Evolutionary conservation across 2,113 vertebrate genomes (phyloP).

Genomic region (Myiopsitta monachus): DNA sequence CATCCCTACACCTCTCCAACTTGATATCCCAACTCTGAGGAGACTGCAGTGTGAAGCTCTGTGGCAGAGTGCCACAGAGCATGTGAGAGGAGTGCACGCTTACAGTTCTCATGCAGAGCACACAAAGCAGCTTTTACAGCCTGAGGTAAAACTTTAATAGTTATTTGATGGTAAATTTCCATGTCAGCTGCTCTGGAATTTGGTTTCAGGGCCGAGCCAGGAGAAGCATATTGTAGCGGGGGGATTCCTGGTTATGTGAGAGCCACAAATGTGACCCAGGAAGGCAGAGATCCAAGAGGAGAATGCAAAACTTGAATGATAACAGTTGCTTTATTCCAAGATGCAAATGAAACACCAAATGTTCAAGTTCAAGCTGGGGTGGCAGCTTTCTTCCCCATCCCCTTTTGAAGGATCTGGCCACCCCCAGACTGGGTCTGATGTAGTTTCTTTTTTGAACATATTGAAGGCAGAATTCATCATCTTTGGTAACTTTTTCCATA

Average conservation of each 20-base stretch:
- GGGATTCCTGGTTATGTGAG: constrained; percentile 70
- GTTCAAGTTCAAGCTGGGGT: constrained; percentile 63
- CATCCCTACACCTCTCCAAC: not conserved
- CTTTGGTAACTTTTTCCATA: constrained; percentile 67
- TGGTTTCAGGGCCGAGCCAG: constrained; percentile 48
- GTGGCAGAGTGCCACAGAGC: not conserved
- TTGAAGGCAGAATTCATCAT: constrained; percentile 67
- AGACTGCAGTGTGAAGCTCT: not conserved
- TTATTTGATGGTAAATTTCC: constrained; percentile 65
- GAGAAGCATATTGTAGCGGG: constrained; percentile 58
- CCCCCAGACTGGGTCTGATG: constrained; percentile 59
- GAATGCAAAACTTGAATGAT: constrained; percentile 51
- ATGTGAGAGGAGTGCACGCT: not conserved
- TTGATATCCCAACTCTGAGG: not conserved
- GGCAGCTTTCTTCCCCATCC: not conserved
- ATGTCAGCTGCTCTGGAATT: constrained; percentile 67
- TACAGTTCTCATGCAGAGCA: not conserved
- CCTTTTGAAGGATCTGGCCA: constrained; percentile 45
- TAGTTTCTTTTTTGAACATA: constrained; percentile 63
- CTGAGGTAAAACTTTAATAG: constrained; percentile 51
- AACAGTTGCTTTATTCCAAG: constrained; percentile 59
- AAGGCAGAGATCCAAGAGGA: constrained; percentile 56
- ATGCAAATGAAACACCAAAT: constrained; percentile 70
- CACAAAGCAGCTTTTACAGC: constrained; percentile 10
- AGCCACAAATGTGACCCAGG: constrained; percentile 62